These are phyloP conservation scores for Falco biarmicus DNA, from an alignment of 2,797 vertebrate genomes.

Conservation along the genomic window DNA sequence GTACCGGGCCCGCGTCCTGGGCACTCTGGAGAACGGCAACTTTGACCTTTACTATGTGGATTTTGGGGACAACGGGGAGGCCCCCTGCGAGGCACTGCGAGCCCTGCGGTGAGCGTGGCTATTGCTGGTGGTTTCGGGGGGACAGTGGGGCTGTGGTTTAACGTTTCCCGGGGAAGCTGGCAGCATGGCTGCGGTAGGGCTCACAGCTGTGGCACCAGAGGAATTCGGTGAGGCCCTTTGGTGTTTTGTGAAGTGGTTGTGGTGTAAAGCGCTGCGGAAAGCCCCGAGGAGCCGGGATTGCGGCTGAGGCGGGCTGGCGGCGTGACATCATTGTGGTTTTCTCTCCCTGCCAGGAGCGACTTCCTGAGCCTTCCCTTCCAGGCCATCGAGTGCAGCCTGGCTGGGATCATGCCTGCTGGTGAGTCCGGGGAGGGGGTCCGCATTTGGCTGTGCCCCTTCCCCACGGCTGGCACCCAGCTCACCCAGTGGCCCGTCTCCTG, in stretches of 20 bases:
- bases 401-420: constrained; percentile 84
- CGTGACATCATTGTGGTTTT: not conserved
- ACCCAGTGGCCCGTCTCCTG: not conserved
- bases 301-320: fast-evolving
- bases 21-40: constrained; percentile 77
- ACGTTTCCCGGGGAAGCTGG: not conserved
- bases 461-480: too few species aligned
- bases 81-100: constrained; percentile 76
- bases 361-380: constrained; percentile 95
- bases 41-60: constrained; percentile 90
- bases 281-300: fast-evolving
- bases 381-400: constrained; percentile 91
- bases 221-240: fast-evolving
- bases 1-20: constrained; percentile 88
- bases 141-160: not conserved
- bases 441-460: fast-evolving
- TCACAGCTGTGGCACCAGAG: fast-evolving
- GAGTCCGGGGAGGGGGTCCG: not conserved
- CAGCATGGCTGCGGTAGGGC: not conserved
- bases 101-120: constrained; percentile 80
- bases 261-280: fast-evolving
- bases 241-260: not conserved
- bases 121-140: not conserved
- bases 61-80: constrained; percentile 88
- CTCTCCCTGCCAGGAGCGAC: constrained; percentile 83